phyloP scores from a whole-genome alignment of 2,113 vertebrate genomes.

The Macroglossus sobrinus region DNA sequence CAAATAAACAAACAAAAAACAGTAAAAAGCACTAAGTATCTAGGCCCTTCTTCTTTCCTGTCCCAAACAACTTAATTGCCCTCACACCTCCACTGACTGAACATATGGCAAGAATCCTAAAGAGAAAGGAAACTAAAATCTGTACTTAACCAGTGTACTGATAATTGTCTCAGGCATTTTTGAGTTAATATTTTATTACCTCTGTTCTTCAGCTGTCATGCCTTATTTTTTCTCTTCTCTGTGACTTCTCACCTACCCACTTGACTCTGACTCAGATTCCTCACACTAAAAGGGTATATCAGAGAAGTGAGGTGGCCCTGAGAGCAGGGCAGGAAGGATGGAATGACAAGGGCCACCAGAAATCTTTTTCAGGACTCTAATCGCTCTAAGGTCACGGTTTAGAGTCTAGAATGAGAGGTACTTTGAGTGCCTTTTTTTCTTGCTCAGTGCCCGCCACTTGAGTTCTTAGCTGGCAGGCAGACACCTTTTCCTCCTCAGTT shows the following conservation, averaged over 20 bases:
- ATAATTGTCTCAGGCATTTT: background rate
- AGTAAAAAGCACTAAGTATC: background rate
- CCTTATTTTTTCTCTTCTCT: constrained; percentile 30
- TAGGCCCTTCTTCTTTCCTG: background rate
- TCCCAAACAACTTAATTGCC: background rate
- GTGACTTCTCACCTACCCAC: constrained; percentile 51
- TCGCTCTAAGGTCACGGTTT: constrained; percentile 50
- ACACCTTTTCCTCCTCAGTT: constrained; percentile 65
- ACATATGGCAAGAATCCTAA: background rate
- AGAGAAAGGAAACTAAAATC: background rate
- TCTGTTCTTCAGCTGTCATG: constrained; percentile 5
- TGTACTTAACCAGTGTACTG: background rate
- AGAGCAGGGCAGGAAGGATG: constrained; percentile 42
- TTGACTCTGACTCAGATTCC: constrained; percentile 63
- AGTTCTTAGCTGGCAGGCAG: constrained; percentile 69
- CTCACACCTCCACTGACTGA: background rate
- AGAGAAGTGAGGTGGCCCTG: constrained; percentile 37
- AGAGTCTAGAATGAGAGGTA: constrained; percentile 33
- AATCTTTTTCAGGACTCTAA: constrained; percentile 50
- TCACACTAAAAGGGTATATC: constrained; percentile 24
- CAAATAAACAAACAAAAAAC: background rate
- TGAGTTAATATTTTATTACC: constrained; percentile 51
- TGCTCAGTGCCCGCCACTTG: constrained; percentile 53
- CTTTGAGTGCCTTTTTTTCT: constrained; percentile 60
- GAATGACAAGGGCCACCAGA: constrained; percentile 52